A percentile compares a stretch with the other conserved stretches of the same genome.
Conservation (phyloP, 2,113 vertebrate species). For the Mesocricetus auratus region DNA sequence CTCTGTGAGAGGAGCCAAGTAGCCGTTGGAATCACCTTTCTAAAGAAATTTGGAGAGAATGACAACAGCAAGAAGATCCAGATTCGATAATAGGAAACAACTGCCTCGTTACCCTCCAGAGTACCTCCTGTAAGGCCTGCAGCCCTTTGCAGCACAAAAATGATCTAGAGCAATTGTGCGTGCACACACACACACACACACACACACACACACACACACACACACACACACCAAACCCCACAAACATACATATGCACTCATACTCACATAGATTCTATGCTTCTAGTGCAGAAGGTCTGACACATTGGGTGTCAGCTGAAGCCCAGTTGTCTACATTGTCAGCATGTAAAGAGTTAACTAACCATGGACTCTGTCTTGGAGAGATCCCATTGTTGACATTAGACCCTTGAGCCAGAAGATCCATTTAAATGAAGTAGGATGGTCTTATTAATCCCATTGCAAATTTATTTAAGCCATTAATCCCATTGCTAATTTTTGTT, state of each 20-base stretch:
- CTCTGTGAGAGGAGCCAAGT: constrained; percentile 45
- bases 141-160: constrained; percentile 49
- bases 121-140: constrained; percentile 11
- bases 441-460: neutral
- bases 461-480: neutral
- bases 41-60: constrained; percentile 53
- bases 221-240: neutral
- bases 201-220: neutral
- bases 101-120: constrained; percentile 26
- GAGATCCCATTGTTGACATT: neutral
- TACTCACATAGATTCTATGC: neutral
- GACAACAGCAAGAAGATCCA: constrained; percentile 47
- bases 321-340: neutral
- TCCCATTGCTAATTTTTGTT: neutral
- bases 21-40: constrained; percentile 57
- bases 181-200: neutral
- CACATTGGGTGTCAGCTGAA: neutral
- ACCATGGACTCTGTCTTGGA: neutral
- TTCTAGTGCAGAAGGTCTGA: neutral
- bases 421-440: neutral
- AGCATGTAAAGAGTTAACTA: constrained; percentile 8
- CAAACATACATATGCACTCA: neutral
- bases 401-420: neutral
- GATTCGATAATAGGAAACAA: constrained; percentile 64
- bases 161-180: neutral